phyloP scores from a whole-genome alignment of 2,888 invertebrate species.

The Caenorhabditis virilis region DNA sequence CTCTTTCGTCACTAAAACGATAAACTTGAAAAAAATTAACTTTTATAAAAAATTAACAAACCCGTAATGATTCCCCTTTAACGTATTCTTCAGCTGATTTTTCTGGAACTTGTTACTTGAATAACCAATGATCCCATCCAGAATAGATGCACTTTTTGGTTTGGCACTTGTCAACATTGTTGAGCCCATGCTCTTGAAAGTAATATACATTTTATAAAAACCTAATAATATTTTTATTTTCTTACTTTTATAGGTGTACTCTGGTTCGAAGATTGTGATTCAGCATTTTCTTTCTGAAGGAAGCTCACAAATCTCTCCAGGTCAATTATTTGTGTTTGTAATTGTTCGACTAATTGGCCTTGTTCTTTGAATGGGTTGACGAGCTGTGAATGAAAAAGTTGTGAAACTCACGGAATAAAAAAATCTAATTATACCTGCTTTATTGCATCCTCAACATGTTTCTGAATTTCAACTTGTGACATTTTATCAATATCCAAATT shows the following conservation, averaged over 20 bases:
- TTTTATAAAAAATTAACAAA: slow-evolving; percentile 67
- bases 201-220: not conserved
- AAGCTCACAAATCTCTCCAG: slow-evolving; percentile 94
- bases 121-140: slow-evolving; percentile 36
- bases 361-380: slow-evolving; percentile 92
- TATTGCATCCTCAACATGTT: slow-evolving; percentile 87
- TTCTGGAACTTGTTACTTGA: slow-evolving; percentile 75
- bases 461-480: slow-evolving; percentile 82
- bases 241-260: slow-evolving; percentile 36
- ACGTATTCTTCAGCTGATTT: slow-evolving; percentile 83
- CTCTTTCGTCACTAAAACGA: slow-evolving; percentile 80
- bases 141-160: slow-evolving; percentile 20
- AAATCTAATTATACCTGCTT: slow-evolving; percentile 75
- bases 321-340: slow-evolving; percentile 95
- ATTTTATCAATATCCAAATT: slow-evolving; percentile 80
- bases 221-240: slow-evolving; percentile 1
- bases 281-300: slow-evolving; percentile 75
- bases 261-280: slow-evolving; percentile 25
- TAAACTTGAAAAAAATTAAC: not conserved
- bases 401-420: not conserved
- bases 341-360: slow-evolving; percentile 89
- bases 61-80: slow-evolving; percentile 91
- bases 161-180: slow-evolving; percentile 30
- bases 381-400: slow-evolving; percentile 73
- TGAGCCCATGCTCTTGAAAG: slow-evolving; percentile 33